Evolutionary conservation across 2,113 vertebrate species (phyloP).

Genomic region (Emberiza fucata): DNA sequence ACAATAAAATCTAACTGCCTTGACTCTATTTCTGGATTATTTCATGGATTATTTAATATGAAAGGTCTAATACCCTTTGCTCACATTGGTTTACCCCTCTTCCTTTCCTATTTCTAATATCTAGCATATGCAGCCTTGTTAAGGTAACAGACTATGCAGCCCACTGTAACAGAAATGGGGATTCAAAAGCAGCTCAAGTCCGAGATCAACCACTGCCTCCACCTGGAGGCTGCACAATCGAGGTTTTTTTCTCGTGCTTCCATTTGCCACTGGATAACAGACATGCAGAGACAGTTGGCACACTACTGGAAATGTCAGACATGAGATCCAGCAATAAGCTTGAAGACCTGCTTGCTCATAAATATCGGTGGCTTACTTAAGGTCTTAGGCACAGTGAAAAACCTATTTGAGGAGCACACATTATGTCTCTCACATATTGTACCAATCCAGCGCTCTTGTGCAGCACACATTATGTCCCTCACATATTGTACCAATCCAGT

Average conservation of each 20-base stretch:
- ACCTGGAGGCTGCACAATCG: not conserved
- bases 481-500: no score
- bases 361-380: not conserved
- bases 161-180: not conserved
- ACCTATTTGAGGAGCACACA: accelerated
- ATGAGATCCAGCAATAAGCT: not conserved
- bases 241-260: not conserved
- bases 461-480: not conserved
- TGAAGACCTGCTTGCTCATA: not conserved
- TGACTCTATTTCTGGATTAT: not conserved
- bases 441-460: not conserved
- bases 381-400: not conserved
- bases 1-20: not conserved
- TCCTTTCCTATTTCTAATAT: not conserved
- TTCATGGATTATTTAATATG: not conserved
- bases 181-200: not conserved
- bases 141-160: not conserved
- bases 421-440: no score
- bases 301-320: not conserved
- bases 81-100: accelerated
- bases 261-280: not conserved
- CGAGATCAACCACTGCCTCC: accelerated
- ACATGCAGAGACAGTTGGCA: not conserved
- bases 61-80: not conserved
- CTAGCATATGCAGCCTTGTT: not conserved